Evolutionary conservation across 37 sponge, comb jelly and placozoan species (phyloP), one percentile per base, ranked within the genome.

Genomic region (Geodia barretti): DNA sequence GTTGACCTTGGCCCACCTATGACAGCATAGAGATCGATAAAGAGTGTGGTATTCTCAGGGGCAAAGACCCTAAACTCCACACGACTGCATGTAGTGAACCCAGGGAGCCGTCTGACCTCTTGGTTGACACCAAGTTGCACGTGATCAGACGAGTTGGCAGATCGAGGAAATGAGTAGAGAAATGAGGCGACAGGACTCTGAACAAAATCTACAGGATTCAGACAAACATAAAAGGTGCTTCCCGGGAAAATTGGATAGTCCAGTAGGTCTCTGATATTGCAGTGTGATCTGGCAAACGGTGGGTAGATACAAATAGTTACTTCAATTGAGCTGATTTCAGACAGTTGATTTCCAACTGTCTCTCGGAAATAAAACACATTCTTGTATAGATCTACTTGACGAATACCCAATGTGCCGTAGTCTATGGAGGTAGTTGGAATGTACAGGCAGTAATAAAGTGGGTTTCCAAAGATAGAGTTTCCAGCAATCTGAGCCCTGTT

Each of bases 391-490:
- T 33, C 1, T 28, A 28, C 32, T 3, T 39, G 58, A 20, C 36
- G 30, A 62, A 23, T 17, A 14, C 36, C 25, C 39, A 80, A 43
- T 8, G 61, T 33, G 11, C 3, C 26, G 2, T 71, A 31, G 9
- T 47, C 47, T 1, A 74, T 1, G n/a, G 75, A 82, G 24, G 83
- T 63, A 29, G 73, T 75, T 28, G 83, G 83, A 1, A 74, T 32
- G 58, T 74, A 86, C 0, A 60, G 28, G 73, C 86, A 86, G 19
- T 29, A 21, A 67, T 86, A 86, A 28, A 86, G 54, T 19, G 84
- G 84, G 28, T 47, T 75, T n/a, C 67, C 84, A 35, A 76, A 76
- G 36, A 84, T 84, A 3, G 84, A 73, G 59, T 84, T 73, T 1
- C 84, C 84, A 25, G 76, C 76, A 8, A 62, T 41, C 0, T 34